phyloP scores from a whole-genome alignment of 2,888 invertebrate species.

The Lepetodrilus schrolli region DNA sequence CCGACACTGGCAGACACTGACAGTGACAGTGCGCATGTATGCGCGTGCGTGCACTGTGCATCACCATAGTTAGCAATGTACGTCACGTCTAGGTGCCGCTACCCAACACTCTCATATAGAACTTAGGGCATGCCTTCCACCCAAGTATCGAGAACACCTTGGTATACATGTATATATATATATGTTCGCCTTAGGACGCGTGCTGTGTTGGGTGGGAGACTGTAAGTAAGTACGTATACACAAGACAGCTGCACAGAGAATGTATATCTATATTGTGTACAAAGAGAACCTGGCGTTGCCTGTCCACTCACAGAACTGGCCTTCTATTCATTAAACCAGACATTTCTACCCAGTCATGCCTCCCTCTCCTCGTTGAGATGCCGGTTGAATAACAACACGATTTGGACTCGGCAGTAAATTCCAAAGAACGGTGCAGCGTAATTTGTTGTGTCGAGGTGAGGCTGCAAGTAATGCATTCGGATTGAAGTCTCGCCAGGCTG shows the following conservation, averaged over 20 bases:
- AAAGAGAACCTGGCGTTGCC: not conserved
- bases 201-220: slow-evolving; percentile 2
- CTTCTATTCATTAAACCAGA: slow-evolving; percentile 7
- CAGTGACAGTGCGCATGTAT: not conserved
- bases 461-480: too few relatives aligned
- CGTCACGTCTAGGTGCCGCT: not conserved
- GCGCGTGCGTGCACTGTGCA: not conserved
- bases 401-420: too few relatives aligned
- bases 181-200: not conserved
- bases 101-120: slow-evolving; percentile 7
- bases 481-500: too few relatives aligned
- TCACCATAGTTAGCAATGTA: not conserved
- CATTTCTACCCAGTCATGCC: too few relatives aligned
- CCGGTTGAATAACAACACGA: too few relatives aligned
- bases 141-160: slow-evolving; percentile 10
- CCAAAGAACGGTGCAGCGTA: too few relatives aligned
- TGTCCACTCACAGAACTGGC: slow-evolving; percentile 11
- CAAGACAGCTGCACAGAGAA: slow-evolving; percentile 5
- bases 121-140: slow-evolving; percentile 22
- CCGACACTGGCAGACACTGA: too few relatives aligned
- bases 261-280: slow-evolving; percentile 14
- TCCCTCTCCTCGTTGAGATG: too few relatives aligned
- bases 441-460: too few relatives aligned
- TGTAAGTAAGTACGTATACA: too few relatives aligned
- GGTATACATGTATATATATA: too few relatives aligned